Evolutionary conservation across 2,888 invertebrate species (phyloP), one percentile per base, ranked within the genome.

Genomic region (Tipula lateralis): DNA sequence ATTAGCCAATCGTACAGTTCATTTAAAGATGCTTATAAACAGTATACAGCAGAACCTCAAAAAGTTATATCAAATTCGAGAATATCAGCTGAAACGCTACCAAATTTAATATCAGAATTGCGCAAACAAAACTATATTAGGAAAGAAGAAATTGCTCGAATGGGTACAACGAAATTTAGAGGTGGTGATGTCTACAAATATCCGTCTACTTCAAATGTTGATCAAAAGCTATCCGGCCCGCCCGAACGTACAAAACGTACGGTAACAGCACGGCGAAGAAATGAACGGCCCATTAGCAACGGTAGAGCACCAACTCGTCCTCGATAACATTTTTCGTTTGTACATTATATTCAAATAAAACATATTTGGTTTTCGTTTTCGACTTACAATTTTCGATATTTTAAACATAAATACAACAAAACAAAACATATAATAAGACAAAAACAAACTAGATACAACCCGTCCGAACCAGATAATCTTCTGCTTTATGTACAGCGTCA

Each of bases 1-100:
- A 66, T 66, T 2, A 66, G 7, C 2, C 0, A 7, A 0, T 2
- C 0, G 1, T 5, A 3, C 1, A 0, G 2, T 1, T 2, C 1
- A 0, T 66, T 66, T 24, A 66, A 24, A 66, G 12, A 24, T 1
- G 0, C 9, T 1, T 66, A 66, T 12, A 24, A 7, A 0, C 0
- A 0, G 12, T 66, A 66, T 66, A 12, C 66, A 12, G 13, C 9
- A 9, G 1, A 6, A n/a, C n/a, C n/a, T n/a, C n/a, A n/a, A n/a
- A n/a, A n/a, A 9, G 24, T 12, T n/a, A n/a, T n/a, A n/a, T n/a
- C n/a, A n/a, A n/a, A n/a, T n/a, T n/a, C n/a, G n/a, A n/a, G n/a
- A 0, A 24, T 24, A n/a, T 36, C n/a, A n/a, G n/a, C n/a, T n/a
- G 39, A 39, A 13, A 4, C 13, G 9, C 9, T 66, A 2, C 66